Conservation (phyloP, 2,888 invertebrate species). For the Microplitis manilae region DNA sequence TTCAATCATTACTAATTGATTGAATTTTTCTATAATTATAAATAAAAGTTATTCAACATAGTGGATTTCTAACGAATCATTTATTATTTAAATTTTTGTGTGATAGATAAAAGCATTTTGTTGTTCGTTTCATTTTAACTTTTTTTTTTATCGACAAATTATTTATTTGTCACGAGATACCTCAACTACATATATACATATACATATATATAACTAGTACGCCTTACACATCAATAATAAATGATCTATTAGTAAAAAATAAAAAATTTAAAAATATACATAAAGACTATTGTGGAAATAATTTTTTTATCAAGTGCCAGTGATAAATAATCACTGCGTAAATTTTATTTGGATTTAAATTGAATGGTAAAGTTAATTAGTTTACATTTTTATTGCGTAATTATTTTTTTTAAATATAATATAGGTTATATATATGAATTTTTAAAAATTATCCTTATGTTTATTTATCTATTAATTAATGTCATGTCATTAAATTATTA, state of each 20-base stretch:
- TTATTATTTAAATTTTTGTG: neutral
- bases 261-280: neutral
- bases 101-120: slow-evolving; percentile 28
- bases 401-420: slow-evolving; percentile 27
- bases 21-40: slow-evolving; percentile 10
- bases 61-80: neutral
- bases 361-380: slow-evolving; percentile 52
- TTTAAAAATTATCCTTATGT: slow-evolving; percentile 4
- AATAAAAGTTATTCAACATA: neutral
- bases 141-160: slow-evolving; percentile 43
- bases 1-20: slow-evolving; percentile 35
- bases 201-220: slow-evolving; percentile 24
- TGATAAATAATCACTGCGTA: slow-evolving; percentile 48
- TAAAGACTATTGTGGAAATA: neutral
- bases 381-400: slow-evolving; percentile 47
- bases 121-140: slow-evolving; percentile 19
- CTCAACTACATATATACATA: slow-evolving; percentile 8
- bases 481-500: neutral
- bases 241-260: slow-evolving; percentile 47
- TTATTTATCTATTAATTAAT: neutral
- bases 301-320: slow-evolving; percentile 46
- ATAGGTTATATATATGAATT: slow-evolving; percentile 44
- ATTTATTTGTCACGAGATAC: slow-evolving; percentile 50
- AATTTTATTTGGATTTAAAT: slow-evolving; percentile 47
- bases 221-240: slow-evolving; percentile 37